Evolutionary conservation across 2,888 invertebrate genomes (phyloP), one percentile per base, ranked within the genome.

Genomic region (Cylindroiulus punctatus): DNA sequence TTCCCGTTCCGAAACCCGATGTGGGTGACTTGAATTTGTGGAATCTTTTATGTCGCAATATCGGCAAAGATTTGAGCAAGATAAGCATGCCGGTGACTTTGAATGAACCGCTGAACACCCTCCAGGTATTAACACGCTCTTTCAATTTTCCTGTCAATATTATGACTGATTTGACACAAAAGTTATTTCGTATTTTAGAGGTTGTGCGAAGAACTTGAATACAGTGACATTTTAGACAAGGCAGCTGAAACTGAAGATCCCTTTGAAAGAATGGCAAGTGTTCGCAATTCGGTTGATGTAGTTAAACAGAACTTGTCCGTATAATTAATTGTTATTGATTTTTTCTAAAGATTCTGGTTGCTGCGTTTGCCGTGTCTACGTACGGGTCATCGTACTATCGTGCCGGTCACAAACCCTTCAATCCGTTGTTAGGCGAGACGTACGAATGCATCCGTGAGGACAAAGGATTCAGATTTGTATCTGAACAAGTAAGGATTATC

Each of bases 61-160:
- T 96, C 86, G 96, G 96, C 88, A 96, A 96, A 91, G 96, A 96
- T 91, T 92, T 96, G 87, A 95, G 95, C 26, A 95, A 96, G 91
- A 94, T 96, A 83, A 95, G 95, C 87, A 95, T 96, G 95, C 96
- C 96, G 0, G 96, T 96, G 81, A 95, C 95, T 1, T 92, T 96
- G 88, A 96, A 96, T 90, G 96, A 96, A 91, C 96, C 96, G 0
- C 92, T 96, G 0, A 95, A 95, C 89, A 95, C 95, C 92, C 91
- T 96, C 86, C 95, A 95, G 93, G 94, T 94, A 65, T 87, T 84
- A n/a, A 57, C 22, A n/a, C 57, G 57, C 57, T 4, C n/a, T 57
- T 57, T 57, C 7, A n/a, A 19, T 52, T 32, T 36, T 19, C 30
- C 2, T 26, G 42, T n/a, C n/a, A n/a, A n/a, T n/a, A n/a, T n/a